Base-by-base conservation (phyloP, 2,888 invertebrate genomes). In the Apotomis betuletana region DNA sequence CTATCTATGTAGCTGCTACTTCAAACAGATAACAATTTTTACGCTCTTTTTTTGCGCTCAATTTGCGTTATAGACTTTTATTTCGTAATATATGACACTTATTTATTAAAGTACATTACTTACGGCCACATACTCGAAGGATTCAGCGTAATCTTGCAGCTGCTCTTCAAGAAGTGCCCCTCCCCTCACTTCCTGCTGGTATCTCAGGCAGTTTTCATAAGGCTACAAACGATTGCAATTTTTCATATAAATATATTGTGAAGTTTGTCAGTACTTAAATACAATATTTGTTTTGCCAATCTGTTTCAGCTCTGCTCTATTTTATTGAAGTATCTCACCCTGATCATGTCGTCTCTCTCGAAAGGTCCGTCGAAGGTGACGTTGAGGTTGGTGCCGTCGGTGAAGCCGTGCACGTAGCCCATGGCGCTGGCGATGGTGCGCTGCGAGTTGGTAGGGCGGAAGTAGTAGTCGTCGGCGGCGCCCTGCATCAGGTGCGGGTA, bases 341-440 rank as follows among this genome's bases (percentile, higher is more conserved):
- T 74, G 10, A 80, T 76, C 13, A 78, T 58, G 36, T 73, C 59
- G 67, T 80, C 80, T 2, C 73, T 46, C 15, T 70, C 68, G 15
- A 59, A 62, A 2, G 80, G 78, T 4, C 59, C 72, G 61, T 78
- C 78, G 44, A 78, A 74, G 4, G 68, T 27, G 12, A 77, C 58
- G 36, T 64, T 70, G 3, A 74, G 64, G 46, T 74, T 63, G 10
- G 73, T 70, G n/a, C 57, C 73, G n/a, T 74, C 75, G 9, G 67
- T 69, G 55, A 79, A 65, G 38, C 94, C 95, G 69, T 94, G 89
- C 52, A 91, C 87, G 76, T 95, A 95, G 1, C 94, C 91, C 70
- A 87, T 87, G 74, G 94, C 94, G 77, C 95, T 95, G 57, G 90
- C 89, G 38, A 83, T 81, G 0, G 94, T 93, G 41, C 94, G 85